These are phyloP conservation scores for Lineus longissimus DNA, from an alignment of 1,140 invertebrate species.

Conservation along the genomic window DNA sequence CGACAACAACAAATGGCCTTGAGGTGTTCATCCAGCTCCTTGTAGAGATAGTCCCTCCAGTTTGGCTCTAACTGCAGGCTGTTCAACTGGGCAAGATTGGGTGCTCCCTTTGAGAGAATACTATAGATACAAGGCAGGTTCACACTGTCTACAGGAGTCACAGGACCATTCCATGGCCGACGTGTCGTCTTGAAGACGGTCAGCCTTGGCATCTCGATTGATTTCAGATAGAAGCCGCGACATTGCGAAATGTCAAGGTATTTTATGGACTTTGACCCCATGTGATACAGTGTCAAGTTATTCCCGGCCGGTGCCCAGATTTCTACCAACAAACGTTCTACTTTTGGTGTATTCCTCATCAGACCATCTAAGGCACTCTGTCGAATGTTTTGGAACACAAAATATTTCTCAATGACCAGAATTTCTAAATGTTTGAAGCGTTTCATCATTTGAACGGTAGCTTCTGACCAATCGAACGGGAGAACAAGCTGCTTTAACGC, in stretches of 20 bases:
- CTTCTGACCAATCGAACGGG: slow-evolving; percentile 49
- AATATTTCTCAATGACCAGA: slow-evolving; percentile 47
- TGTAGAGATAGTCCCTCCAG: slow-evolving; percentile 29
- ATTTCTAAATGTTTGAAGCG: slow-evolving; percentile 35
- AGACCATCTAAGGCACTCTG: slow-evolving; percentile 32
- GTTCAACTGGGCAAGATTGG: slow-evolving; percentile 35
- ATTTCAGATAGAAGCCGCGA: slow-evolving; percentile 39
- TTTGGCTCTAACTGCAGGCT: slow-evolving; percentile 35
- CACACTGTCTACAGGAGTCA: slow-evolving; percentile 29
- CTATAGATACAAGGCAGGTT: slow-evolving; percentile 40
- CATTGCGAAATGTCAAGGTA: slow-evolving; percentile 46
- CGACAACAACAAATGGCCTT: slow-evolving; percentile 41
- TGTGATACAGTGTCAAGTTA: slow-evolving; percentile 28
- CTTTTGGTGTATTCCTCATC: slow-evolving; percentile 25
- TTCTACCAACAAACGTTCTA: slow-evolving; percentile 38
- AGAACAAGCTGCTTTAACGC: slow-evolving; percentile 38
- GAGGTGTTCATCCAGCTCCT: slow-evolving; percentile 35
- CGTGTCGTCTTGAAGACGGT: slow-evolving; percentile 33
- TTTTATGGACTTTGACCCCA: slow-evolving; percentile 31
- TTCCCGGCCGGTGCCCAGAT: slow-evolving; percentile 45
- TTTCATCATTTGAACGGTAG: slow-evolving; percentile 32
- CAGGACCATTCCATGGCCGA: slow-evolving; percentile 41
- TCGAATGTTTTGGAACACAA: slow-evolving; percentile 36
- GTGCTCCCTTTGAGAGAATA: slow-evolving; percentile 33
- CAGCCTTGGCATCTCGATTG: slow-evolving; percentile 35